Evolutionary conservation across 2,888 invertebrate species (phyloP).

Genomic region (Hartigia nigra): DNA sequence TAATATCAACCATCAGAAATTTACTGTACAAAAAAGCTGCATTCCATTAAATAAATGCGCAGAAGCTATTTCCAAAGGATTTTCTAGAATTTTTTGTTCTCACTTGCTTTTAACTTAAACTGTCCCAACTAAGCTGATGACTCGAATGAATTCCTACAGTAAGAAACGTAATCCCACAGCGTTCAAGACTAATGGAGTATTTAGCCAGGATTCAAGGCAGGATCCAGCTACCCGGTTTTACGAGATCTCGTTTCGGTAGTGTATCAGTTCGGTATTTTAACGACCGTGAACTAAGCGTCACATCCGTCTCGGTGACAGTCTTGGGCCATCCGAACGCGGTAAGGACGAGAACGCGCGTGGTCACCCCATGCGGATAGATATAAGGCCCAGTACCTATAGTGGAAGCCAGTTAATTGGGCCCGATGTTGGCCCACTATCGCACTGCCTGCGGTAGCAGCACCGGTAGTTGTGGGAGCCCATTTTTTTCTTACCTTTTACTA

Average conservation of each 20-base stretch:
- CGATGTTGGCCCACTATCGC: slow-evolving; percentile 59
- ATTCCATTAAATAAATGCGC: neutral
- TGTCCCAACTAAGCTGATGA: neutral
- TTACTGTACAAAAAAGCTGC: neutral
- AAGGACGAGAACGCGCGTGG: slow-evolving; percentile 30
- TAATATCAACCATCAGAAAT: neutral
- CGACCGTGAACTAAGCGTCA: slow-evolving; percentile 55
- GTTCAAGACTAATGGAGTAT: slow-evolving; percentile 19
- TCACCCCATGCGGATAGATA: slow-evolving; percentile 46
- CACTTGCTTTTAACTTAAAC: neutral
- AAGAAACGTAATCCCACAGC: slow-evolving; percentile 1
- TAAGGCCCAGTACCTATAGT: slow-evolving; percentile 22
- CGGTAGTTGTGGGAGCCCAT: slow-evolving; percentile 47
- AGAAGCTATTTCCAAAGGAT: neutral
- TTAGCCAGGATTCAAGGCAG: slow-evolving; percentile 17
- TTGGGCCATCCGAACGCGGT: slow-evolving; percentile 31
- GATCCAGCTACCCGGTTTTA: slow-evolving; percentile 21
- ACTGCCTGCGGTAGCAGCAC: slow-evolving; percentile 41
- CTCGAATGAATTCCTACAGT: neutral
- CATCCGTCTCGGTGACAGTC: slow-evolving; percentile 57
- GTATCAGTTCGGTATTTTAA: slow-evolving; percentile 59
- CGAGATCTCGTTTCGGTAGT: slow-evolving; percentile 41
- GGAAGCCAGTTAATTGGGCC: slow-evolving; percentile 58
- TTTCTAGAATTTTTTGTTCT: neutral
- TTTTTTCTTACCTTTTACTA: slow-evolving; percentile 22